phyloP scores from a whole-genome alignment of 2,113 vertebrate genomes.

The Turnix velox region DNA sequence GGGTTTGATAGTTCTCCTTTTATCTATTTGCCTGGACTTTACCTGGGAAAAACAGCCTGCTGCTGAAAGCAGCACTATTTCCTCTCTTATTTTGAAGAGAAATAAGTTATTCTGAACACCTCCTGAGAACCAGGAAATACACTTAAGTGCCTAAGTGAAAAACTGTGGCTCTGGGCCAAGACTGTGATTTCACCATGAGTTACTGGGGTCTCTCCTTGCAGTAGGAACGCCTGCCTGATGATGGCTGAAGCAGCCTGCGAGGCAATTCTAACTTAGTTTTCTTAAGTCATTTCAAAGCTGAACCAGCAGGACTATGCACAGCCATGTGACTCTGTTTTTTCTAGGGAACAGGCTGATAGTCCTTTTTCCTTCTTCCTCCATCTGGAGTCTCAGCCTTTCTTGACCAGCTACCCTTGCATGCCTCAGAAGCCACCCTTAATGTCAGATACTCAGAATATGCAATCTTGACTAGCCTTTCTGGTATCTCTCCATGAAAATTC shows the following conservation, averaged over 20 bases:
- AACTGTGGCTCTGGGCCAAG: not conserved
- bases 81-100: not conserved
- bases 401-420: not conserved
- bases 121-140: not conserved
- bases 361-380: not conserved
- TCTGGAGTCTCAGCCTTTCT: not conserved
- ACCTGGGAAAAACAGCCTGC: not conserved
- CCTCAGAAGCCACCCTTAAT: not conserved
- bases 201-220: not conserved
- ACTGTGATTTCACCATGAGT: not conserved
- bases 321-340: not conserved
- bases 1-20: not conserved
- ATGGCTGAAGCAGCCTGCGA: not conserved
- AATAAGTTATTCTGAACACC: not conserved
- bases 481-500: not conserved
- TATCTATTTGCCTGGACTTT: not conserved
- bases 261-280: not conserved
- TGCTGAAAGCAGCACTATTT: not conserved
- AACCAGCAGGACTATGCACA: not conserved
- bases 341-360: not conserved
- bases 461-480: not conserved
- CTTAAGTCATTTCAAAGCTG: not conserved
- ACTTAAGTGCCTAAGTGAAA: not conserved
- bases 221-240: not conserved
- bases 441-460: not conserved